phyloP scores from a whole-genome alignment of 2,797 vertebrate species.

The Myioborus melanocephalus region DNA sequence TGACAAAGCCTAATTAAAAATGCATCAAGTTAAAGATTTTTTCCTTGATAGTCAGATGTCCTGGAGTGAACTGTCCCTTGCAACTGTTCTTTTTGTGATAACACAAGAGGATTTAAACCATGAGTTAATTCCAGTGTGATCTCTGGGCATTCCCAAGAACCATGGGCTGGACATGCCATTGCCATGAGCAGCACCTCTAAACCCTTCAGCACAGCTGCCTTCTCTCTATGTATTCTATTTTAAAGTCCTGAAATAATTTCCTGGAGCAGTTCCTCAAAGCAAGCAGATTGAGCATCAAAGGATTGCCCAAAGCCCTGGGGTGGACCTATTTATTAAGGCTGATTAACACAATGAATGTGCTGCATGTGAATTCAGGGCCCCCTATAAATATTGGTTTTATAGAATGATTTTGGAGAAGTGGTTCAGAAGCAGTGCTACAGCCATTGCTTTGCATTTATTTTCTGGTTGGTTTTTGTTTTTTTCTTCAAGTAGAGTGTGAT shows the following conservation, averaged over 20 bases:
- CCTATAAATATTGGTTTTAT: background rate
- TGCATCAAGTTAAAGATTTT: slow-evolving; percentile 34
- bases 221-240: slow-evolving; percentile 28
- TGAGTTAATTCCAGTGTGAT: background rate
- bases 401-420: background rate
- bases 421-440: background rate
- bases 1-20: slow-evolving; percentile 56
- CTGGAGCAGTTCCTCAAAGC: slow-evolving; percentile 3
- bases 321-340: slow-evolving; percentile 42
- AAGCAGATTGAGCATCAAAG: slow-evolving; percentile 46
- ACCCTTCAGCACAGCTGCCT: background rate
- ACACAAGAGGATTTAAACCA: background rate
- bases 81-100: background rate
- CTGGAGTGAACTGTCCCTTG: background rate
- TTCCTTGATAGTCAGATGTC: background rate
- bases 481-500: background rate
- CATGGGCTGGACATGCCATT: background rate
- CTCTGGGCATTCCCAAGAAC: background rate
- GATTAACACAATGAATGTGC: background rate
- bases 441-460: background rate
- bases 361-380: slow-evolving; percentile 23
- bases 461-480: background rate
- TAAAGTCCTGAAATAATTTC: slow-evolving; percentile 32
- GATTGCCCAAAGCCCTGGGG: slow-evolving; percentile 20
- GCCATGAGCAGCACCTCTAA: background rate